Base-by-base conservation (phyloP, 1,140 invertebrate genomes). In the Zaprionus africanus region DNA sequence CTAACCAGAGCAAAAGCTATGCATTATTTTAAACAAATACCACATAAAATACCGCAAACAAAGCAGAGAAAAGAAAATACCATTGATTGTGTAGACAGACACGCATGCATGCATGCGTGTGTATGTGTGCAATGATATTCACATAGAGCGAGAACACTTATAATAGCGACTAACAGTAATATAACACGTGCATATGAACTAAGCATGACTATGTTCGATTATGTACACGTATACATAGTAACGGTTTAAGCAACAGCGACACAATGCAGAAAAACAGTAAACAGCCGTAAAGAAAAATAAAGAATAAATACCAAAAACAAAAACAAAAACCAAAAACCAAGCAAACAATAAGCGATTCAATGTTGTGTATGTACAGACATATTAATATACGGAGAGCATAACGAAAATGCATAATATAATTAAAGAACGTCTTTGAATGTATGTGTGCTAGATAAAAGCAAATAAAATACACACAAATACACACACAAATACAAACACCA, bases 321-420 rank as follows among this genome's bases (percentile, higher is more conserved):
- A 41, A 41, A 13, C 22, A 46, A 43, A 49, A 11, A 49, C 19
- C 19, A 62, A 61, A 62, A 59, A 59, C 69, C 38, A 58, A 59
- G 70, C 34, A 56, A 60, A 61, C 71, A 90, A 86, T 90, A 90
- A 90, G 82, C 78, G 82, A 85, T 90, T 90, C 67, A 90, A 90
- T 90, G 86, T 90, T 90, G 86, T 90, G 82, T 82, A 90, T 90
- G 85, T 90, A 90, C 78, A 90, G 85, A 90, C 77, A 88, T 78
- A 79, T 80, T 88, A 69, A 72, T 85, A 80, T 63, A 72, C 57
- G 73, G 22, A 66, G 56, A 61, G 22, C 53, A 11, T 66, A 57
- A 66, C n/a, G 43, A 19, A 66, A 65, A 73, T 70, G 71, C 31
- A 65, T 64, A 57, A 79, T 76, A 81, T 69, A 81, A 78, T 79